Evolutionary conservation across 2,797 vertebrate species (phyloP).

Genomic region (Onychomys leucogaster): DNA sequence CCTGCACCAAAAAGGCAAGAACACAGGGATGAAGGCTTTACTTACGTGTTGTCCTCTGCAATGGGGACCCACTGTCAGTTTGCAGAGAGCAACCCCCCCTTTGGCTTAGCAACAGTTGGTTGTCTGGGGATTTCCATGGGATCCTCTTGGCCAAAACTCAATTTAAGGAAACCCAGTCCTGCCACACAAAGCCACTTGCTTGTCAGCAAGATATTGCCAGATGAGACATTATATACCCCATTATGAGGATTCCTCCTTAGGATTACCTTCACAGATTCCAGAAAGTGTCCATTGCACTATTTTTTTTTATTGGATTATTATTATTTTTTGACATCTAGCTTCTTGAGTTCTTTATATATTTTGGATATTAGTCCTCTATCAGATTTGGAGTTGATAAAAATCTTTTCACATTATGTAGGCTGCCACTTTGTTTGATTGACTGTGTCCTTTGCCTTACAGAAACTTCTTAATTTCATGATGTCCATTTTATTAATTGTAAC

Average conservation of each 20-base stretch:
- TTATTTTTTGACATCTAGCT: no score
- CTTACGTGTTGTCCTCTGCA: background rate
- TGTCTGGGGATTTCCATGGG: background rate
- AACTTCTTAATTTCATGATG: no score
- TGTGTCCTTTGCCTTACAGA: no score
- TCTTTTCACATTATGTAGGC: no score
- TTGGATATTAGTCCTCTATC: no score
- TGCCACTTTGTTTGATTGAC: no score
- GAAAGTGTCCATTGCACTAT: background rate
- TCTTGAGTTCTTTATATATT: no score
- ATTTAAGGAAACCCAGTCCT: no score
- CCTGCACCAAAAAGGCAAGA: background rate
- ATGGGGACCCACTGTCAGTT: background rate
- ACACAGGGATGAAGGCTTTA: background rate
- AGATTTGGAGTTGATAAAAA: no score
- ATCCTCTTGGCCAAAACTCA: background rate
- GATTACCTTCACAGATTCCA: background rate
- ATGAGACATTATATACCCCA: background rate
- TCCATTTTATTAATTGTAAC: no score
- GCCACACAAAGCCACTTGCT: background rate
- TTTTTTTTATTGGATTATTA: no score
- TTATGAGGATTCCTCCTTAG: background rate
- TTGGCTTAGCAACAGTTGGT: background rate
- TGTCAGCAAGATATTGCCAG: background rate
- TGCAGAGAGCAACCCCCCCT: background rate